phyloP scores from a whole-genome alignment of 1,140 invertebrate genomes.

The Sogatella furcifera region DNA sequence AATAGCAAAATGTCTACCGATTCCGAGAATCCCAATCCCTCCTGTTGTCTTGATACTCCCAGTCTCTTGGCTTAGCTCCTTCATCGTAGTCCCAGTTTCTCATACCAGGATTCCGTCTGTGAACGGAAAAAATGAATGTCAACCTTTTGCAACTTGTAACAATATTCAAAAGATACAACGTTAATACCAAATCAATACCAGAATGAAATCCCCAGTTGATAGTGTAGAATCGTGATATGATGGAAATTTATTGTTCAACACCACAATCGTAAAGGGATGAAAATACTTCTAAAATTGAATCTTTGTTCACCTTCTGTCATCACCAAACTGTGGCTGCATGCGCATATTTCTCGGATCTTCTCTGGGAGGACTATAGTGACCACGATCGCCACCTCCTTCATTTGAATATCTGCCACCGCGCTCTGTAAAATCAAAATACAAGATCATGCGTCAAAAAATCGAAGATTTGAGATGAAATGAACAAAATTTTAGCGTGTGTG shows the following conservation, averaged over 20 bases:
- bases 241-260: no score
- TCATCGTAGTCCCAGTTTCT: background rate
- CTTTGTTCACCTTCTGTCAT: background rate
- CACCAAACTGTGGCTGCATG: background rate
- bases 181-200: no score
- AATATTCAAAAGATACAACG: no score
- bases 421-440: background rate
- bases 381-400: background rate
- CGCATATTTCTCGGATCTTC: constrained; percentile 1
- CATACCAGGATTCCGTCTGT: background rate
- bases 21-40: constrained; percentile 11
- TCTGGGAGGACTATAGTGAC: constrained; percentile 3
- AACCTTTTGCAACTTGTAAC: no score
- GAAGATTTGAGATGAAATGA: no score
- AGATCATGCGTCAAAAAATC: background rate
- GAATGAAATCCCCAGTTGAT: no score
- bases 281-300: no score
- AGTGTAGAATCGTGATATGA: no score
- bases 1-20: no score
- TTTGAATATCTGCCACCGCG: background rate
- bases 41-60: constrained; percentile 7
- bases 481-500: no score
- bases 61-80: constrained; percentile 4
- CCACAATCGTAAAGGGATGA: no score
- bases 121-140: background rate